Conservation (phyloP, 2,797 vertebrate genomes). For the Tapirus indicus region DNA sequence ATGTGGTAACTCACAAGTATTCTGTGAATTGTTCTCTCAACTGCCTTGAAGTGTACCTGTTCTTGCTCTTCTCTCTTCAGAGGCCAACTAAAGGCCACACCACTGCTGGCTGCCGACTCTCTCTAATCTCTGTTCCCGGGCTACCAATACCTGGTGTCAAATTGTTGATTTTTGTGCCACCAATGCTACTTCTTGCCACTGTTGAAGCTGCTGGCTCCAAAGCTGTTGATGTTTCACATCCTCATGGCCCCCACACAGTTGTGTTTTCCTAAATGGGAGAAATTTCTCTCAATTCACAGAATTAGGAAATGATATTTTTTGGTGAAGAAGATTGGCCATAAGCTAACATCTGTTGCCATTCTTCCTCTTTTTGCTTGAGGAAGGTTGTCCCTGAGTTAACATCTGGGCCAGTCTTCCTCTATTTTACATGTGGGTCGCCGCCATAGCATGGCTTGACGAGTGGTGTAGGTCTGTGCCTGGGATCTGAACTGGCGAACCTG, state of each 20-base stretch:
- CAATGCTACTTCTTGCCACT: background rate
- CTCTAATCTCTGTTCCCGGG: background rate
- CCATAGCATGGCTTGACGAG: no score
- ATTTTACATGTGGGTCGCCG: no score
- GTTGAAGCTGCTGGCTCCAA: background rate
- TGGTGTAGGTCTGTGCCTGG: no score
- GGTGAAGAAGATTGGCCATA: no score
- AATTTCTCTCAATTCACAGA: conserved; percentile 17
- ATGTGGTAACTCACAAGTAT: background rate
- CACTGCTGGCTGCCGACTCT: background rate
- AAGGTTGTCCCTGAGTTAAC: no score
- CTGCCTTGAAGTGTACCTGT: background rate
- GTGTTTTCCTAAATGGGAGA: conserved; percentile 35
- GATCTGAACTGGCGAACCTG: no score
- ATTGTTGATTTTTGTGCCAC: background rate
- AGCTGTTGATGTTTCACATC: background rate
- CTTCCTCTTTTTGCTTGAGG: no score
- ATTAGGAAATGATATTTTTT: background rate
- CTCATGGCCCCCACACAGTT: background rate
- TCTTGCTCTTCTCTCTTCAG: conserved; percentile 10
- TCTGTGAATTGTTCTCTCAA: background rate
- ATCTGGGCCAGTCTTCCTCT: no score
- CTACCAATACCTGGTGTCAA: conserved; percentile 44
- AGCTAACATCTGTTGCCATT: no score
- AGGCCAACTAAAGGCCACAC: background rate